phyloP scores from a whole-genome alignment of 2,888 invertebrate species.

The Xestia sexstrigata region DNA sequence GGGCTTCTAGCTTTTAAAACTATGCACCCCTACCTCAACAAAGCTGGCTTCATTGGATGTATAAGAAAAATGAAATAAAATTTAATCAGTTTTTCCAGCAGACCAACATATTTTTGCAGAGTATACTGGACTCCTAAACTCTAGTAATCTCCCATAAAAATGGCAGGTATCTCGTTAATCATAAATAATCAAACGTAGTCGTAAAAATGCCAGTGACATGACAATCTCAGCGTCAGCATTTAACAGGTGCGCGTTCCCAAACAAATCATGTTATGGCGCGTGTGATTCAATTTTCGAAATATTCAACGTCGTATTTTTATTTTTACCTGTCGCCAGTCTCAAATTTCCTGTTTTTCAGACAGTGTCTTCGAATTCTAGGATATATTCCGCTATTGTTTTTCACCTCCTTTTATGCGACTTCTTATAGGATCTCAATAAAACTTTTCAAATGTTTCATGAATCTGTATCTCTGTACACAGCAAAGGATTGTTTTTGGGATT shows the following conservation, averaged over 20 bases:
- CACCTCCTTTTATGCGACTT: slow-evolving; percentile 50
- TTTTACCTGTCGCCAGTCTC: slow-evolving; percentile 47
- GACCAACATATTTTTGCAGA: slow-evolving; percentile 5
- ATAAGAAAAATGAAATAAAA: background rate
- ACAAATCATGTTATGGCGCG: slow-evolving; percentile 80
- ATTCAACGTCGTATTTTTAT: slow-evolving; percentile 68
- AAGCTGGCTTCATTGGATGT: background rate
- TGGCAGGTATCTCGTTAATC: slow-evolving; percentile 40
- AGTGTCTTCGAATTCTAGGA: slow-evolving; percentile 46
- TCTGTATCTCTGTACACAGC: slow-evolving; percentile 9
- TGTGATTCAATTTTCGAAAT: slow-evolving; percentile 81
- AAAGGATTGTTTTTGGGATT: slow-evolving; percentile 12
- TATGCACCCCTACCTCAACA: slow-evolving; percentile 5
- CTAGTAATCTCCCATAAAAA: slow-evolving; percentile 15
- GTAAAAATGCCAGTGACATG: slow-evolving; percentile 38
- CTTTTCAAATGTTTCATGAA: slow-evolving; percentile 48
- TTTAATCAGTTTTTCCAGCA: background rate
- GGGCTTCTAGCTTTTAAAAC: background rate
- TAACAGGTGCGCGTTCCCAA: slow-evolving; percentile 71
- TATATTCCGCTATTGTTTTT: slow-evolving; percentile 58
- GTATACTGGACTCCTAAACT: slow-evolving; percentile 8
- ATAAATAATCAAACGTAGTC: slow-evolving; percentile 54
- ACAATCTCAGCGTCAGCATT: slow-evolving; percentile 47
- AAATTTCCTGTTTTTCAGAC: slow-evolving; percentile 61
- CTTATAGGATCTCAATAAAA: slow-evolving; percentile 44